Percentiles rank a stretch among this genome's conserved stretches.
Evolutionary conservation across 2,797 vertebrate genomes (phyloP).

Genomic region (Setipinna tenuifilis): DNA sequence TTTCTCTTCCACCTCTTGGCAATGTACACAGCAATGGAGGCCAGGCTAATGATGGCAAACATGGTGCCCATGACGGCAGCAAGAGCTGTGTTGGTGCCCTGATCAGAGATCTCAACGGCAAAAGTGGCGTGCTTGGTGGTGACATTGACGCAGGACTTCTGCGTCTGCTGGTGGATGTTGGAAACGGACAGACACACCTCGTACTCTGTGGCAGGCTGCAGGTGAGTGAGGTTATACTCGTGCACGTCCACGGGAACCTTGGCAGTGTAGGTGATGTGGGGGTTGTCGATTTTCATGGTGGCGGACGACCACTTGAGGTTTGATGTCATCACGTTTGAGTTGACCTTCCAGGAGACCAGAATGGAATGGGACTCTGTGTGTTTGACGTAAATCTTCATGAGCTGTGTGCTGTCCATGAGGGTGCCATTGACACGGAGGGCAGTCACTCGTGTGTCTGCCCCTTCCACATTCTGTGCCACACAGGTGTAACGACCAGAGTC

Average conservation of each 20-base stretch:
- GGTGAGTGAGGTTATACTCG: slow-evolving; percentile 93
- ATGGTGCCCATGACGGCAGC: slow-evolving; percentile 92
- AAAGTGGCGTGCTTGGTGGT: slow-evolving; percentile 90
- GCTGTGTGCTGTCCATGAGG: slow-evolving; percentile 87
- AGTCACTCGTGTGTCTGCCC: slow-evolving; percentile 90
- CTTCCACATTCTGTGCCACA: slow-evolving; percentile 91
- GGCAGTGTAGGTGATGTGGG: slow-evolving; percentile 95
- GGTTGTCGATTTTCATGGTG: slow-evolving; percentile 97
- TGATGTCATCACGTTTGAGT: slow-evolving; percentile 91
- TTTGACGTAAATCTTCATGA: slow-evolving; percentile 92
- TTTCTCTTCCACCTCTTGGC: slow-evolving; percentile 95
- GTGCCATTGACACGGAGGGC: slow-evolving; percentile 92
- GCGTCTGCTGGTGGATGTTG: slow-evolving; percentile 89
- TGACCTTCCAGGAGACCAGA: slow-evolving; percentile 95
- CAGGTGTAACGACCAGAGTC: slow-evolving; percentile 95
- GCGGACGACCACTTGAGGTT: slow-evolving; percentile 96
- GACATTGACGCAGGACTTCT: slow-evolving; percentile 93
- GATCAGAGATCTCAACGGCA: slow-evolving; percentile 84
- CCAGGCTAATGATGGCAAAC: slow-evolving; percentile 88
- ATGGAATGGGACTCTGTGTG: slow-evolving; percentile 92
- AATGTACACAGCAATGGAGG: slow-evolving; percentile 83
- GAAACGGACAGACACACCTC: slow-evolving; percentile 95
- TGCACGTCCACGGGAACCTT: slow-evolving; percentile 95
- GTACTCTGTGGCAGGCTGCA: slow-evolving; percentile 93
- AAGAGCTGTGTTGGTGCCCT: slow-evolving; percentile 89